Evolutionary conservation across 2,797 vertebrate genomes (phyloP), one percentile per base, ranked within the genome.

Genomic region (Pelobates cultripes): DNA sequence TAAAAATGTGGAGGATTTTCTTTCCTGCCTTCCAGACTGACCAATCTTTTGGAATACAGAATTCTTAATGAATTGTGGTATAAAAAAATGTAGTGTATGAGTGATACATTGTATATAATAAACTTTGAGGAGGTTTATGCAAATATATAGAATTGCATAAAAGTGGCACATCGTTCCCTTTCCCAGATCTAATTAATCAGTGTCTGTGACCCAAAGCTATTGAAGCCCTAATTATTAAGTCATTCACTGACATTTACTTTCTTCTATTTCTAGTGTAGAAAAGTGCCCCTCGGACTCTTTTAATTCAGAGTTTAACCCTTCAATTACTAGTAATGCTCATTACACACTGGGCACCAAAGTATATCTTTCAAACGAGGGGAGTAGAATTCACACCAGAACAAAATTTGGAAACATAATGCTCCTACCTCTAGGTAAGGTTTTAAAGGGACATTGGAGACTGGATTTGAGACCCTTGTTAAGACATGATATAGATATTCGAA

Each of bases 161-260:
- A 51, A 57, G 1, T 15, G 13, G 9, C 55, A 53, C 72, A 60
- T 72, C 70, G 72, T 68, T 68, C 43, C 51, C 42, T 10, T 75
- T 41, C 53, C 47, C 13, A 8, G n/a, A 74, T 69, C 63, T 80
- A 74, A 80, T 80, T 75, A 80, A 73, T 80, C 71, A 75, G 66
- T 61, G 64, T 81, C 63, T 70, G 47, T 75, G 73, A 75, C 79
- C 72, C 53, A 75, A 66, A 61, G 79, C 53, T 70, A 75, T 70
- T 51, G 10, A 51, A 10, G 47, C n/a, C 47, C 73, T 51, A 60
- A 72, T 81, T 51, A 81, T 69, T 61, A 81, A 71, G 66, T 70
- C 40, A 8, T 41, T 41, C 51, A 70, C 70, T 47, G 43, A 78
- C 51, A 78, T 83, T 67, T 80, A 64, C 72, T 60, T 70, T 69